Evolutionary conservation across 2,113 vertebrate species (phyloP).

Genomic region (Dendropsophus ebraccatus): DNA sequence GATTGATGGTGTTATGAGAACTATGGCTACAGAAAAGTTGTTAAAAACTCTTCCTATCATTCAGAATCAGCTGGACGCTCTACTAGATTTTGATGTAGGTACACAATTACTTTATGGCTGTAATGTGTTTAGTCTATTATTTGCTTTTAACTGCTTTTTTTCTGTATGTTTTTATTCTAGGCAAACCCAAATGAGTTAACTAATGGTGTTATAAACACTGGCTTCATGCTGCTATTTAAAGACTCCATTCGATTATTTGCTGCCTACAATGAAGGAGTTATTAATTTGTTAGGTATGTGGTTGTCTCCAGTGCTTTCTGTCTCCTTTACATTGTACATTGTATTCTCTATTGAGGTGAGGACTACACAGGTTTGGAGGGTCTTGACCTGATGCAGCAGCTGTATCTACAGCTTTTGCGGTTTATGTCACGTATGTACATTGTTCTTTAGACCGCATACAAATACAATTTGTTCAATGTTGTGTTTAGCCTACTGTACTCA

Average conservation of each 20-base stretch:
- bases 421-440: too few relatives aligned
- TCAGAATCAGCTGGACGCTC: constrained; percentile 92
- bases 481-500: too few relatives aligned
- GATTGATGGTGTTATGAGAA: constrained; percentile 89
- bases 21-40: constrained; percentile 90
- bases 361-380: too few relatives aligned
- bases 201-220: constrained; percentile 92
- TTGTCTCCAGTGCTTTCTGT: background rate
- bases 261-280: constrained; percentile 95
- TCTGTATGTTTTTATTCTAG: constrained; percentile 67
- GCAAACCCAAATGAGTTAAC: constrained; percentile 92
- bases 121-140: background rate
- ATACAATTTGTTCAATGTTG: too few relatives aligned
- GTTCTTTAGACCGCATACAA: too few relatives aligned
- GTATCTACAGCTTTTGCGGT: too few relatives aligned
- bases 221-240: constrained; percentile 96
- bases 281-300: constrained; percentile 91
- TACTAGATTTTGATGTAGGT: constrained; percentile 93
- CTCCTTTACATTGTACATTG: background rate
- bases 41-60: constrained; percentile 93
- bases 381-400: too few relatives aligned
- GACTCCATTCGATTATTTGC: constrained; percentile 95
- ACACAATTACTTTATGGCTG: background rate
- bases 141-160: background rate
- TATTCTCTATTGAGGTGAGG: too few relatives aligned